These are phyloP conservation scores for Hirtodrosophila histrioides DNA, from an alignment of 2,888 invertebrate genomes.

Conservation along the genomic window DNA sequence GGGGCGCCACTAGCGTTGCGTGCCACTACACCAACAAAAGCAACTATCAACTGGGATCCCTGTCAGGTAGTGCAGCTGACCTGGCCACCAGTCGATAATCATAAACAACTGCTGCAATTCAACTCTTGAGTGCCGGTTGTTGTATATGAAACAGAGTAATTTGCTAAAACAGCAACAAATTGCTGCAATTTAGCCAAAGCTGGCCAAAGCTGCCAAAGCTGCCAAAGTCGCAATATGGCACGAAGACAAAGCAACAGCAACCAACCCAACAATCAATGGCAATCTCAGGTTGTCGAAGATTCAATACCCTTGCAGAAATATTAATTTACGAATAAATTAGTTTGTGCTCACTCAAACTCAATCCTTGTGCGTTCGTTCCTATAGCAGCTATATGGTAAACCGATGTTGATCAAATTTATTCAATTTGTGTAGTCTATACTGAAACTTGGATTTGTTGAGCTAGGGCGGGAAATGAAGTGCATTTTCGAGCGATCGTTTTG, in stretches of 20 bases:
- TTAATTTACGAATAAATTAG: no score
- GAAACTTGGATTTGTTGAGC: no score
- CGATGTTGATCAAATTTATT: no score
- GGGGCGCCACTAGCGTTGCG: slow-evolving; percentile 37
- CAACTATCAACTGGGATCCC: slow-evolving; percentile 30
- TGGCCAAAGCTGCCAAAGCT: slow-evolving; percentile 56
- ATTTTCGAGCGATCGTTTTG: no score
- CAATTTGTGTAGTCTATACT: no score
- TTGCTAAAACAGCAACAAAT: slow-evolving; percentile 80
- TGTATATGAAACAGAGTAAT: slow-evolving; percentile 76
- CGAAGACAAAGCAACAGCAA: slow-evolving; percentile 35
- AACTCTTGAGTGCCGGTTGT: slow-evolving; percentile 26
- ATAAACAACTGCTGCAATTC: slow-evolving; percentile 59
- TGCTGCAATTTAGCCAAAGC: slow-evolving; percentile 75
- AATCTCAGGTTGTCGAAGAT: no score
- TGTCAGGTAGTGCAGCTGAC: slow-evolving; percentile 39
- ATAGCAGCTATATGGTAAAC: no score
- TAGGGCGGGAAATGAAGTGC: no score
- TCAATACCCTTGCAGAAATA: no score
- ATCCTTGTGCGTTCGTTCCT: no score
- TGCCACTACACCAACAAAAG: slow-evolving; percentile 39
- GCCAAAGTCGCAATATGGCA: slow-evolving; percentile 62
- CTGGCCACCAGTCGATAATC: slow-evolving; percentile 74
- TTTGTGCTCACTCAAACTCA: no score
- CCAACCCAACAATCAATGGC: slow-evolving; percentile 16